Evolutionary conservation across 53 echinoderm and acorn worm genomes (phyloP), one percentile per base, ranked within the genome.

Genomic region (Patiria pectinifera): DNA sequence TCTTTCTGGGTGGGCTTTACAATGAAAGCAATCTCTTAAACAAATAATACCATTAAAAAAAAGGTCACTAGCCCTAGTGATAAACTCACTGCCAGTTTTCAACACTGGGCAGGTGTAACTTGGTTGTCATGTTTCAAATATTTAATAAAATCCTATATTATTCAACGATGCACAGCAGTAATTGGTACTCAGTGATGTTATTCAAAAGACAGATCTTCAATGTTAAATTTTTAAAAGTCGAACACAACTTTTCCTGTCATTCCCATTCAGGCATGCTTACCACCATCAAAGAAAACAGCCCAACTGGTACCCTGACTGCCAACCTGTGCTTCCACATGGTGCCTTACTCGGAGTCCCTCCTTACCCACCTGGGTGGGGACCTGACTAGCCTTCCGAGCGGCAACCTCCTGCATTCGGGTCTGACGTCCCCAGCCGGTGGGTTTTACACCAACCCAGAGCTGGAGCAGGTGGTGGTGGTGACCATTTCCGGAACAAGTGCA

Each of bases 381-480:
- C 94, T 99, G 90, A 94, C 88, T 80, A 88, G 92, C 53, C 91
- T 97, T 21, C 96, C 99, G 0, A 91, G 91, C 62, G 46, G 89
- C 70, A 92, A 95, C 46, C 63, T 83, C 18, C 83, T 91, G 62
- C 92, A 95, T 74, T 45, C 81, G 5, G 91, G 91, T 61, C 85
- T 85, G 16, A 85, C 91, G 11, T 93, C 89, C 11, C 91, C 93
- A 12, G 93, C 95, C 0, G 93, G 93, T 11, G 85, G 94, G 9
- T 97, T 99, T 93, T 99, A 99, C 85, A 96, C 99, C 71, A 99
- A 94, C 82, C 95, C 99, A 0, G 99, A 99, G 83, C 76, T 99
- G 83, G 99, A 99, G 87, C 99, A 99, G 94, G 93, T 97, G 25
- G 99, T 96, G 0, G 97, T 96, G 16, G 96, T 96, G 23, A 97